Base-by-base conservation (phyloP, 1,140 invertebrate species). In the Asobara japonica region DNA sequence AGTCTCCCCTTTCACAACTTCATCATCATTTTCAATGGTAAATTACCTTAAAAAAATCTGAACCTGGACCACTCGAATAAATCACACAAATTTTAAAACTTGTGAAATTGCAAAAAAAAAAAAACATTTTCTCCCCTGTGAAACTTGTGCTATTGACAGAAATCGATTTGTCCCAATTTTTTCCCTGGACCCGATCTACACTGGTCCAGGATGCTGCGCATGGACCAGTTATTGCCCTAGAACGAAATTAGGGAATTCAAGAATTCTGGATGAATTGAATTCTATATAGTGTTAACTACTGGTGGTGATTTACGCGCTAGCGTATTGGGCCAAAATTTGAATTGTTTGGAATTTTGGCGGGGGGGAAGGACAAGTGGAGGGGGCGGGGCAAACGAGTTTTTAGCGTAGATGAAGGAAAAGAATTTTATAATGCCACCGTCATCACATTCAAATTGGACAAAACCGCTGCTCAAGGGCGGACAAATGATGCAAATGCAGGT, bases 401-500 rank as follows among this genome's bases (percentile, higher is more conserved):
- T 68, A 30, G 22, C 22, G 18, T 62, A 38, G 36, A 51, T 74
- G 45, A 45, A 8, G 33, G 72, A 64, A 48, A 13, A 78, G 78
- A 78, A 79, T 76, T 78, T 73, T 69, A 82, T 71, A 74, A 86
- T 86, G 84, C 83, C 84, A 45, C 84, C 83, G 29, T 85, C 83
- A 10, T 85, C 82, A 68, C 80, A 83, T 22, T 80, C 83, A 8
- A 85, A 86, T 29, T 86, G 84, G 84, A 87, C 84, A 8, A 87
- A 81, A 67, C 84, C 85, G 7, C 71, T 87, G 29, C 66, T 85
- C 13, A 86, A 86, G 71, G 73, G 77, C 68, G 79, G 82, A 29
- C 82, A 85, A 69, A 78, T 79, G 38, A 83, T 82, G 77, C 84
- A 87, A 66, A 84, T 84, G 79, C 83, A 84, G 56, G 78, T 79